Conservation (phyloP, 2,888 invertebrate species). For the Halictus quadricinctus region DNA sequence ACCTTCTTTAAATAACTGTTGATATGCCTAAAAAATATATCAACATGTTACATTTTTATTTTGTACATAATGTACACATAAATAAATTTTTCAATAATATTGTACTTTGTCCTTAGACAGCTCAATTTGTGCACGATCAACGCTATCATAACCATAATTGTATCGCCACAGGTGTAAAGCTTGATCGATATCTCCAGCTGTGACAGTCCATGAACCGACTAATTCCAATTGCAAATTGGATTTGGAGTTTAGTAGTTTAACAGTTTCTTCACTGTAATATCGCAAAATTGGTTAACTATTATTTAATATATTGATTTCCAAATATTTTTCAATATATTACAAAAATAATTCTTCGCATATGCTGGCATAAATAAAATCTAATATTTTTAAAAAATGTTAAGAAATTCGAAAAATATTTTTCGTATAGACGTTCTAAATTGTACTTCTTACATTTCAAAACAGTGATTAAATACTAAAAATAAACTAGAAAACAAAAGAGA, state of each 20-base stretch:
- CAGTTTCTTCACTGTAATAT: constrained; percentile 88
- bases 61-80: not conserved
- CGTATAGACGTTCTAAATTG: constrained; percentile 2
- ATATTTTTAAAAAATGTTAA: constrained; percentile 12
- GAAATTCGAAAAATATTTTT: not conserved
- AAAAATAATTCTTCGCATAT: constrained; percentile 35
- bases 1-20: constrained; percentile 89
- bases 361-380: constrained; percentile 29
- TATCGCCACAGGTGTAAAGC: constrained; percentile 98
- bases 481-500: not conserved
- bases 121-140: constrained; percentile 90
- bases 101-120: constrained; percentile 87
- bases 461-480: not conserved
- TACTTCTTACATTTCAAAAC: not conserved
- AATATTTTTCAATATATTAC: constrained; percentile 7
- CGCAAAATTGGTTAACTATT: constrained; percentile 34
- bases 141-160: constrained; percentile 94
- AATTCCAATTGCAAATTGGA: constrained; percentile 91
- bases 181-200: constrained; percentile 98
- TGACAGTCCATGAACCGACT: constrained; percentile 97
- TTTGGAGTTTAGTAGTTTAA: constrained; percentile 90
- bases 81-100: constrained; percentile 6
- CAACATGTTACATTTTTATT: constrained; percentile 15
- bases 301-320: not conserved
- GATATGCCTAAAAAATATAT: constrained; percentile 85